Evolutionary conservation across 2,797 vertebrate species (phyloP), one percentile per base, ranked within the genome.

Genomic region (Enteromius viviparus): DNA sequence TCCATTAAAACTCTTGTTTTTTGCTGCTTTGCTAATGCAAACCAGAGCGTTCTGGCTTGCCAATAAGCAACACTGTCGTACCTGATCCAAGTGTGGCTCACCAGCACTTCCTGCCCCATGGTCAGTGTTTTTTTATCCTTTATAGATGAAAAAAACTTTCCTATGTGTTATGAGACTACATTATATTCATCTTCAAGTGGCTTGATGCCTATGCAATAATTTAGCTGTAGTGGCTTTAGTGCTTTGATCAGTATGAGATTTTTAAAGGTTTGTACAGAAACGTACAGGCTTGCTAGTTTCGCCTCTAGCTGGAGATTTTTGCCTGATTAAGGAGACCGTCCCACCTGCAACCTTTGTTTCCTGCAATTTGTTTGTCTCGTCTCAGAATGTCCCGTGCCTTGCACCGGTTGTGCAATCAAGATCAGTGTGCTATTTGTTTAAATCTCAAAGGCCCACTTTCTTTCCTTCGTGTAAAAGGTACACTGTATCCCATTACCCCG

Each of bases 21-120:
- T 92, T 93, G 92, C 91, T 85, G 91, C 91, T 87, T 87, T 88
- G 84, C 89, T 95, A 95, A 95, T 95, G 93, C 91, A 92, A 95
- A 95, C 92, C 94, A 95, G 94, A 94, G 90, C 85, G 89, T 87
- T 82, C 89, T 87, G 85, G 89, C 76, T 72, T 89, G 89, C 78
- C 86, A 87, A 37, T 84, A 87, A 80, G 75, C 9, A 11, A 47
- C 72, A 80, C 62, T 87, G 89, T 80, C 85, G 83, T 75, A 85
- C 82, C 80, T 78, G 64, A 86, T 89, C 89, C 34, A 66, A 86
- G 88, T 90, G 80, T 86, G 60, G 78, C 89, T 88, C 88, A 82
- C n/a, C 78, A 80, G 37, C 17, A 23, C 86, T 89, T 86, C 87
- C 86, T 77, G 78, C 83, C 87, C 85, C 80, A 23, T 53, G 78